These are phyloP conservation scores for Troides helena DNA, from an alignment of 2,888 invertebrate genomes.

Conservation along the genomic window DNA sequence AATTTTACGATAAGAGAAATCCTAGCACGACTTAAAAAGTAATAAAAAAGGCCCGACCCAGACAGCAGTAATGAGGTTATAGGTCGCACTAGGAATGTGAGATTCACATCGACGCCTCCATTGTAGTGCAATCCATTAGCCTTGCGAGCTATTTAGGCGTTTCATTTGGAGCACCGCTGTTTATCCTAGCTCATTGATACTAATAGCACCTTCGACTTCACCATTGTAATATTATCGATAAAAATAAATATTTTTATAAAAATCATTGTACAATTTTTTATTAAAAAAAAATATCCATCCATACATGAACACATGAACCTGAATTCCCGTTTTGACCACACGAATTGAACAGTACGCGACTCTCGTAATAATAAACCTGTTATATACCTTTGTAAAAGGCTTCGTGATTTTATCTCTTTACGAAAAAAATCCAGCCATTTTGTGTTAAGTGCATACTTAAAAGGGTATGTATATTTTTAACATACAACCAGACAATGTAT, in stretches of 20 bases:
- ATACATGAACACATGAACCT: background rate
- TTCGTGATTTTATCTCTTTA: conserved; percentile 29
- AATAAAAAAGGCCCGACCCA: conserved; percentile 37
- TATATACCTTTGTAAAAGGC: conserved; percentile 30
- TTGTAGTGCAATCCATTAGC: conserved; percentile 61
- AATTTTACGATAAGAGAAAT: too few species aligned
- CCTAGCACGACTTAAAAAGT: background rate
- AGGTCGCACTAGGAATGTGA: conserved; percentile 60
- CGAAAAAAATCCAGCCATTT: conserved; percentile 7
- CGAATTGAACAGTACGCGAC: conserved; percentile 21
- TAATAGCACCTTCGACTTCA: background rate
- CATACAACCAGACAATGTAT: background rate
- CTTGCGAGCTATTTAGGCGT: conserved; percentile 69
- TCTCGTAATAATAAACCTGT: conserved; percentile 35
- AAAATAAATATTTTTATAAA: background rate
- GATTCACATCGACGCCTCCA: conserved; percentile 65
- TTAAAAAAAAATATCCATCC: conserved; percentile 5
- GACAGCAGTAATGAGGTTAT: conserved; percentile 45
- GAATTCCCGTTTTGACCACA: conserved; percentile 23
- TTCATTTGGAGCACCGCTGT: conserved; percentile 46
- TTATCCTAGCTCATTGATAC: conserved; percentile 45
- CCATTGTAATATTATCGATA: background rate
- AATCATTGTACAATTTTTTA: conserved; percentile 13
- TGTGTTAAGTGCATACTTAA: background rate
- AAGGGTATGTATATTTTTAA: background rate